A percentile compares a stretch with the other conserved stretches of the same genome.
Conservation (phyloP, 1,140 invertebrate genomes). For the Polyergus mexicanus region DNA sequence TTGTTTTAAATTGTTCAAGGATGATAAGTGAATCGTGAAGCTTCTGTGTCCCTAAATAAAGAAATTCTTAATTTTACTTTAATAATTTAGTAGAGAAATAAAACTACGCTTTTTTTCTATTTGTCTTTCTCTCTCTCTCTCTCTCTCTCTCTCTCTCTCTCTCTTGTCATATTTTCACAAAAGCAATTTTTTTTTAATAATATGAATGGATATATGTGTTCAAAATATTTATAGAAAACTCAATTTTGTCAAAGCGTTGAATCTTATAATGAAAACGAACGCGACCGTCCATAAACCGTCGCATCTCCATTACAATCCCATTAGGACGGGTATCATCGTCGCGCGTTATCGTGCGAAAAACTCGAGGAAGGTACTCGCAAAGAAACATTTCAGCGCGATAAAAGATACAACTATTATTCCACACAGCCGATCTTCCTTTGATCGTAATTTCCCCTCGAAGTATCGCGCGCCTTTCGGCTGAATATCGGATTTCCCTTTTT, state of each 20-base stretch:
- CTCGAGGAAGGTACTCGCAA: slow-evolving; percentile 31
- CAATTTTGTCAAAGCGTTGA: slow-evolving; percentile 1
- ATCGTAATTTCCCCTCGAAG: slow-evolving; percentile 68
- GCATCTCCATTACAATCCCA: slow-evolving; percentile 49
- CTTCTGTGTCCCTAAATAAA: not conserved
- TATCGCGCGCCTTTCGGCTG: slow-evolving; percentile 49
- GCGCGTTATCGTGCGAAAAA: slow-evolving; percentile 57
- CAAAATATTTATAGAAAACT: not conserved
- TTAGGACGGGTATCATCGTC: slow-evolving; percentile 43
- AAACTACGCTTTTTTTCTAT: not conserved
- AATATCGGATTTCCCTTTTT: slow-evolving; percentile 70
- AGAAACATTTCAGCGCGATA: slow-evolving; percentile 51
- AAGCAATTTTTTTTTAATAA: not conserved
- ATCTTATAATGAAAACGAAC: slow-evolving; percentile 42
- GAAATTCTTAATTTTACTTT: not conserved
- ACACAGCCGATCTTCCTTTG: slow-evolving; percentile 61
- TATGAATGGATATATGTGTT: not conserved
- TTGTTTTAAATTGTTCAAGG: not conserved
- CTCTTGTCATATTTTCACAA: not conserved
- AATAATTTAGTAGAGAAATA: not conserved
- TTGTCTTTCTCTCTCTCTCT: too few relatives aligned
- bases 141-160: too few relatives aligned
- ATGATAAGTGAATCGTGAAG: not conserved
- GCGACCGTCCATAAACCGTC: slow-evolving; percentile 37
- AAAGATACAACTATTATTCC: slow-evolving; percentile 60